Evolutionary conservation across 92 coral and sea anemone genomes (phyloP), one percentile per base, ranked within the genome.

Genomic region (Parazoanthus darwini): DNA sequence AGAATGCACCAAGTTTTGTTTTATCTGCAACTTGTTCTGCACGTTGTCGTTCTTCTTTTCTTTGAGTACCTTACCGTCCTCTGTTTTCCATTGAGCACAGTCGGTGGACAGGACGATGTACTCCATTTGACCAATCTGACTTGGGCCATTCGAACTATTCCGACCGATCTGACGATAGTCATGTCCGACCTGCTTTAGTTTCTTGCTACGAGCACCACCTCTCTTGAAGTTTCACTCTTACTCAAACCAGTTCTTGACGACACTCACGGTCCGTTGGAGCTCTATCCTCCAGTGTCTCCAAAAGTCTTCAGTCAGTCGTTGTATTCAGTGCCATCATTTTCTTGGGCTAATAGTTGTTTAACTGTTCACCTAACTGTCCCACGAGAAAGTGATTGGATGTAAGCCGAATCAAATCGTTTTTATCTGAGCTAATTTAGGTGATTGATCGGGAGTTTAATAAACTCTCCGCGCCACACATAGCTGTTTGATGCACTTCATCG

Each of bases 371-470:
- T 48, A 79, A 18, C 26, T 79, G 82, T 67, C 87, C 90, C n/a
- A 93, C 86, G 11, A 93, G 78, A 43, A 93, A 93, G 48, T 91
- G 94, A 80, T 82, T 91, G 4, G 94, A 92, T 0, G 94, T 93
- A 23, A 92, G 82, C 37, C 91, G 92, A 15, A 39, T 70, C 36
- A 86, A 67, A 79, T 39, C 86, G 50, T 80, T 90, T 29, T 87
- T 51, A 80, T 86, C 90, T 73, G 87, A 39, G 25, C 89, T 82
- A 38, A 75, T 29, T 29, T 36, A 74, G 38, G 79, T 36, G 22
- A 36, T 74, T 75, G 46, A 54, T 75, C 79, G 79, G 10, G 79
- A 75, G 29, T 75, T 75, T 20, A 77, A 88, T 82, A 63, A 68
- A 46, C 82, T 48, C 81, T 94, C 91, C 1, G 93, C 92, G n/a